These are phyloP conservation scores for Protobothrops flavoviridis DNA, from an alignment of 2,113 vertebrate genomes.

Conservation along the genomic window DNA sequence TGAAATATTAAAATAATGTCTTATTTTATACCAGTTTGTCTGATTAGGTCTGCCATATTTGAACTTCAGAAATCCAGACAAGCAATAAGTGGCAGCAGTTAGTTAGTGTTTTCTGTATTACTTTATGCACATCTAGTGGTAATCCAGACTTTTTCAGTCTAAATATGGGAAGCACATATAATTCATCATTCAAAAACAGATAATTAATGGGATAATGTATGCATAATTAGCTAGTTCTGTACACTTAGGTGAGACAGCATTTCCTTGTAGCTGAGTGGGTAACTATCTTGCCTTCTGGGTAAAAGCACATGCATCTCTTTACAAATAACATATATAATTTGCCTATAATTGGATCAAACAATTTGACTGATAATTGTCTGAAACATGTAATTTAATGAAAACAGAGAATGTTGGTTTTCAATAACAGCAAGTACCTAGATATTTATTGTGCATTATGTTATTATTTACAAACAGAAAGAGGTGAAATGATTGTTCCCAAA, in stretches of 20 bases:
- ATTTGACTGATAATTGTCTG: constrained; percentile 44
- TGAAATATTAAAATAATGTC: not conserved
- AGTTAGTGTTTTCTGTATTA: not conserved
- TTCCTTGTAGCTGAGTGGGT: not conserved
- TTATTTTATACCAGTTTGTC: not conserved
- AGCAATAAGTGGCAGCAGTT: not conserved
- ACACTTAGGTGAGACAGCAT: not conserved
- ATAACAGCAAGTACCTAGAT: constrained; percentile 47
- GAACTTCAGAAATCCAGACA: not conserved
- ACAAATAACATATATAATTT: constrained; percentile 51
- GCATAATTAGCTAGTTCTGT: not conserved
- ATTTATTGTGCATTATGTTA: constrained; percentile 53
- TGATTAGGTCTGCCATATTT: not conserved
- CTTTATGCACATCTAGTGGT: not conserved
- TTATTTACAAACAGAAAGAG: constrained; percentile 60
- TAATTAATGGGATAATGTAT: not conserved
- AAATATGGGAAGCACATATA: not conserved
- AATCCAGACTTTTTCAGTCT: not conserved
- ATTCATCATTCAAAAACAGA: not conserved
- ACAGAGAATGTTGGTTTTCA: constrained; percentile 56
- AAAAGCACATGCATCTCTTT: constrained; percentile 42
- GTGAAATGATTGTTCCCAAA: constrained; percentile 60
- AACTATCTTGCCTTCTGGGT: not conserved
- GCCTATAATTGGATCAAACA: constrained; percentile 18
- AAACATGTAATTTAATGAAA: constrained; percentile 52